Evolutionary conservation across 2,113 vertebrate genomes (phyloP), one percentile per base, ranked within the genome.

Genomic region (Indicator maculatus): DNA sequence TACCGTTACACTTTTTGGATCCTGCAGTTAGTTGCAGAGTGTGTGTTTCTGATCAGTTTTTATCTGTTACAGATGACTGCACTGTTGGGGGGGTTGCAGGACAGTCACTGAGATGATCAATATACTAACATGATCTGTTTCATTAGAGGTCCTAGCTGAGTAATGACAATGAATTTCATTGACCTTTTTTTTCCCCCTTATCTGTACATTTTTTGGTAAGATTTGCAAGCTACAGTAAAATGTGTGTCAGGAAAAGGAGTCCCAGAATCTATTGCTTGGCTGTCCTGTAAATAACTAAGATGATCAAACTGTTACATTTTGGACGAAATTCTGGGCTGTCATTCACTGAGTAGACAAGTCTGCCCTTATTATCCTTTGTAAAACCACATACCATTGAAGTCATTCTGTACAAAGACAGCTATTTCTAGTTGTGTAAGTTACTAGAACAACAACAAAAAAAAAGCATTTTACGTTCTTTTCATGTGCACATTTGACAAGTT

Each of bases 1-100:
- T 74, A 33, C 36, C 50, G 77, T 72, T 60, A 31, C 17, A 64
- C 64, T 70, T 72, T 67, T 76, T 60, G 26, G 75, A 67, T 70
- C 52, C 69, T 95, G 86, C 86, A 85, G 24, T 96, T 71, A 65
- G 47, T 66, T 66, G 15, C 28, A 52, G 78, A 85, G 77, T 41
- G 20, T 61, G 33, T 36, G 38, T 92, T 93, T 94, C 50, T 94
- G 60, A 81, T 83, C 73, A 82, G 1, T 92, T 71, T 71, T 82
- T 84, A 61, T 93, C 80, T 93, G 80, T 72, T 91, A 2, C 73
- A 93, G 61, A 91, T 89, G 41, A 88, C 91, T 95, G 95, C 26
- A 79, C 92, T 83, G 53, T 89, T 39, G 94, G 96, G 97, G 96
- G 95, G 95, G 97, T 7, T 36, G 36, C 91, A 82, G 94, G 63